A percentile compares a stretch with the other conserved stretches of the same genome.
Conservation (phyloP, 2,888 invertebrate genomes). For the Acanthococcus lagerstroemiae region DNA sequence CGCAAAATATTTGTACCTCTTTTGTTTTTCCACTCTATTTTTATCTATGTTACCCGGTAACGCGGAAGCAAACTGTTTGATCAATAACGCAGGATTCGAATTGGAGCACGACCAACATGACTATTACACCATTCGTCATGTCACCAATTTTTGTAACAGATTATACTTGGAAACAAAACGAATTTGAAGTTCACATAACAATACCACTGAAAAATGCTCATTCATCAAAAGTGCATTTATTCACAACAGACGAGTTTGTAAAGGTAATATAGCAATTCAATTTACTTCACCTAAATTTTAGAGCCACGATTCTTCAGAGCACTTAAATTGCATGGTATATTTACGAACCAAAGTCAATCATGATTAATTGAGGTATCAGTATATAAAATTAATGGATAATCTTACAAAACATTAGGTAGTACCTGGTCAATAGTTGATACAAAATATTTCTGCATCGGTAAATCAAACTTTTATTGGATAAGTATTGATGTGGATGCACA, state of each 20-base stretch:
- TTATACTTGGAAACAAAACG: slow-evolving; percentile 21
- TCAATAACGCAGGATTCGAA: slow-evolving; percentile 14
- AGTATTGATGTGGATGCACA: no score
- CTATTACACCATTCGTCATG: background rate
- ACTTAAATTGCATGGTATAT: background rate
- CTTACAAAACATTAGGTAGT: no score
- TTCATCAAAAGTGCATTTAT: slow-evolving; percentile 13
- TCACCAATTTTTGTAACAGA: slow-evolving; percentile 11
- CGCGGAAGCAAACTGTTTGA: background rate
- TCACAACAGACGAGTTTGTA: background rate
- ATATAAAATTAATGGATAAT: no score
- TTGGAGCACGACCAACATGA: no score
- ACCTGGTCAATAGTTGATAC: no score
- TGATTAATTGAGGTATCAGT: no score
- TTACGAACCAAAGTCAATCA: background rate
- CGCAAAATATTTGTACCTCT: no score
- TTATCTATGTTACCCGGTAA: background rate
- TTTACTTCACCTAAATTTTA: background rate
- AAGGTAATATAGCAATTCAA: slow-evolving; percentile 14
- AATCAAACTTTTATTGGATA: no score
- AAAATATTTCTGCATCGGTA: no score
- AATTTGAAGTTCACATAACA: background rate
- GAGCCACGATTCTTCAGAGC: background rate
- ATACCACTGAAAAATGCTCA: slow-evolving; percentile 8
- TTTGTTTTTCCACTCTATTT: no score